Evolutionary conservation across 2,797 vertebrate genomes (phyloP).

Genomic region (Bucorvus abyssinicus): DNA sequence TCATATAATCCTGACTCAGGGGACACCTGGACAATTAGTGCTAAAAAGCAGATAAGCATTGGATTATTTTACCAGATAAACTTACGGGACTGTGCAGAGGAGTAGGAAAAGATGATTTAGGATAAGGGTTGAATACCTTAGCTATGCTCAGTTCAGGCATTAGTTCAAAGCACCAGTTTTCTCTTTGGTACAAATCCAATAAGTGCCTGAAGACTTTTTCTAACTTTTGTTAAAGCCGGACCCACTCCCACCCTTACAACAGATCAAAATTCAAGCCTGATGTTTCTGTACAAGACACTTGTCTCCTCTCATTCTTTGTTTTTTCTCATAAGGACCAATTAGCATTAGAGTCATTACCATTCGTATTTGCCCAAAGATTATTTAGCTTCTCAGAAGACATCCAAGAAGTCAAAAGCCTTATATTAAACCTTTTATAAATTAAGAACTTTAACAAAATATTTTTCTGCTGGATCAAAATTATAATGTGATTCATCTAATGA

Average conservation of each 20-base stretch:
- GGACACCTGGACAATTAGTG: background rate
- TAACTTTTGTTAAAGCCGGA: background rate
- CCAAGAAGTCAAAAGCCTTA: background rate
- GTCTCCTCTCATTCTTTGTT: background rate
- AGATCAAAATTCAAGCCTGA: background rate
- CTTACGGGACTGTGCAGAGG: background rate
- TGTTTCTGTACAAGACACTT: background rate
- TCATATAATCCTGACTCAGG: background rate
- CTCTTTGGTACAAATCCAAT: background rate
- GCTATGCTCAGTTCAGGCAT: background rate
- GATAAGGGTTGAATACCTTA: background rate
- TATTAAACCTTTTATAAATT: background rate
- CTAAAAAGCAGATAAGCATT: background rate
- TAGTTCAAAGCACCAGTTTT: background rate
- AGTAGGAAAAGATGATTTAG: background rate
- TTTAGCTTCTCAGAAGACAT: background rate
- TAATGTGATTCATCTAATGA: background rate
- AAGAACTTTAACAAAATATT: background rate
- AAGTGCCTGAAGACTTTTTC: background rate
- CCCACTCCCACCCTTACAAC: background rate
- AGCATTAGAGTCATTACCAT: background rate
- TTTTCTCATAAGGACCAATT: background rate
- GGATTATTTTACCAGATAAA: background rate
- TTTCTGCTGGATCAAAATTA: background rate
- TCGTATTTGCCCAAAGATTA: background rate